These are phyloP conservation scores for Arothron firmamentum DNA, from an alignment of 2,113 vertebrate species.

Conservation along the genomic window DNA sequence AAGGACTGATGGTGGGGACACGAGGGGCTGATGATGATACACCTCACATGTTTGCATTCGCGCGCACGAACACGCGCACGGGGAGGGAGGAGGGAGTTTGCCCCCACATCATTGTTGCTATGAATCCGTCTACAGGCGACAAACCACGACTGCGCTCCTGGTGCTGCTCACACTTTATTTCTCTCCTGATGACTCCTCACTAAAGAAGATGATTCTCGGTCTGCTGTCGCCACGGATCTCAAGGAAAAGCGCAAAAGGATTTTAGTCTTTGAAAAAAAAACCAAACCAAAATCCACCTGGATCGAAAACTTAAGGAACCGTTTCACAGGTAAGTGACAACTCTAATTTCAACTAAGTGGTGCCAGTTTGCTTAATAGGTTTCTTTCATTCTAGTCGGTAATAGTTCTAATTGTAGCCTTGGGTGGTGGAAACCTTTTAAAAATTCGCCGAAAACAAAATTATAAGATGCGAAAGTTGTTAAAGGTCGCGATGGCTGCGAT, in stretches of 20 bases:
- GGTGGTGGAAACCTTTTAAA: background rate
- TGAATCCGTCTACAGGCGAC: conserved; percentile 36
- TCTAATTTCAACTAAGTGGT: background rate
- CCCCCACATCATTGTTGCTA: conserved; percentile 36
- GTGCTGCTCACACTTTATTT: background rate
- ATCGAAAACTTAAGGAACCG: conserved; percentile 20
- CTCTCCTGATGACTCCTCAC: background rate
- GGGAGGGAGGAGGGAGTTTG: conserved; percentile 2
- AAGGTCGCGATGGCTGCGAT: no score
- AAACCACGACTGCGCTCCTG: conserved; percentile 3
- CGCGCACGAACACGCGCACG: background rate
- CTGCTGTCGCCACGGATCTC: background rate
- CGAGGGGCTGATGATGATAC: conserved; percentile 16
- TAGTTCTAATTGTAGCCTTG: background rate
- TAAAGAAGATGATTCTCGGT: background rate
- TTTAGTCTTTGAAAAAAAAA: background rate
- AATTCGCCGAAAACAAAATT: background rate
- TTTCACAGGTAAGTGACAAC: conserved; percentile 28
- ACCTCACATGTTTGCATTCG: conserved; percentile 22
- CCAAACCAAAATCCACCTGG: background rate
- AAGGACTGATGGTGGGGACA: conserved; percentile 20
- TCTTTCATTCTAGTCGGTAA: background rate
- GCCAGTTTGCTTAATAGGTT: background rate
- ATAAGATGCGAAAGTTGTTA: conserved; percentile 6
- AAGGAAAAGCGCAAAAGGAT: conserved; percentile 10